phyloP scores from a whole-genome alignment of 2,797 vertebrate species.

The Myotis vivesi region DNA sequence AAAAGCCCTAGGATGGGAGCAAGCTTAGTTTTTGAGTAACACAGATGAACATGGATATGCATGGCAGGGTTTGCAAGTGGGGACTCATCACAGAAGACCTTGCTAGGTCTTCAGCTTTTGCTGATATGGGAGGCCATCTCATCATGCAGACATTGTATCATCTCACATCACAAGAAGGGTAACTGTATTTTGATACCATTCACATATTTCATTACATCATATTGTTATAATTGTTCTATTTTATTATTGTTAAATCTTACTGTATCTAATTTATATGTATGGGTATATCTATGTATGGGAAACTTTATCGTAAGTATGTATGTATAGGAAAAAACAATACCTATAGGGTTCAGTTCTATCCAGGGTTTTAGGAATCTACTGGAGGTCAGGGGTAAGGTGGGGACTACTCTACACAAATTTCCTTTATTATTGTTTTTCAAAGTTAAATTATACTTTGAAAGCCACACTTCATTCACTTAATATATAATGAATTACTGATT shows the following conservation, averaged over 20 bases:
- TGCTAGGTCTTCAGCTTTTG: background rate
- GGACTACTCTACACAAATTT: background rate
- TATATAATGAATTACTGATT: background rate
- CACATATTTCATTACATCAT: background rate
- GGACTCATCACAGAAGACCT: background rate
- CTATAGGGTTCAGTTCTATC: background rate
- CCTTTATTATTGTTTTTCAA: slow-evolving; percentile 30
- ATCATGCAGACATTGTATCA: background rate
- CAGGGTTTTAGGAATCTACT: background rate
- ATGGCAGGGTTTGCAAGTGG: background rate
- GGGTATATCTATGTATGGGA: background rate
- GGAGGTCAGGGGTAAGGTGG: background rate
- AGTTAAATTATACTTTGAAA: background rate
- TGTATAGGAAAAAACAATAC: background rate
- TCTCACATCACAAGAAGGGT: background rate
- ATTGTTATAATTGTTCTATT: background rate
- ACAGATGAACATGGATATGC: background rate
- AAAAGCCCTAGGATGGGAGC: background rate
- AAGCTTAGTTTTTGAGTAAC: background rate
- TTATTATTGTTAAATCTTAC: background rate
- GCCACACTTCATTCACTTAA: background rate
- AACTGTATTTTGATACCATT: background rate
- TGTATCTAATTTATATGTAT: background rate
- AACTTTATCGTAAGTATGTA: background rate
- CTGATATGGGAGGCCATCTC: background rate